A percentile compares a stretch with the other conserved stretches of the same genome.
These are phyloP conservation scores for Sebastes paucispinis DNA, from an alignment of 2,797 vertebrate species.

Conservation along the genomic window DNA sequence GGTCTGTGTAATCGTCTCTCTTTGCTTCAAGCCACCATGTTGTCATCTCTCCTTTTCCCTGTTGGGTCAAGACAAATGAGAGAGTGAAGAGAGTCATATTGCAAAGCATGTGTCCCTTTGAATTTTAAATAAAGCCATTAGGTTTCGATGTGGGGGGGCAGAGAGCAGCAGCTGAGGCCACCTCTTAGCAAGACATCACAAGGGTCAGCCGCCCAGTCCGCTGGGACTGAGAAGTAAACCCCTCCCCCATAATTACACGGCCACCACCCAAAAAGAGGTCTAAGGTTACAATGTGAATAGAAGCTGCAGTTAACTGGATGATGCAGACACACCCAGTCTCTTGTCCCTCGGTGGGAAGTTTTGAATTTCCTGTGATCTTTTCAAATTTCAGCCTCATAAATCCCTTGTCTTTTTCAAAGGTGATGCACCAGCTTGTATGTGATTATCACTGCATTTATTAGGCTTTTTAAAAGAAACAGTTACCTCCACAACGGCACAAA, in stretches of 20 bases:
- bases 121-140: constrained; percentile 75
- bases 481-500: not conserved
- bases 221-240: constrained; percentile 18
- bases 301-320: constrained; percentile 5
- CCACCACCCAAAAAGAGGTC: constrained; percentile 41
- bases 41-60: constrained; percentile 86
- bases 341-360: not conserved
- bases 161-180: constrained; percentile 70
- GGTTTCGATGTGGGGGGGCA: constrained; percentile 21
- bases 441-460: not conserved
- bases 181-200: constrained; percentile 53
- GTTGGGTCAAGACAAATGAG: constrained; percentile 29
- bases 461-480: not conserved
- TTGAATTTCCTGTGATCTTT: constrained; percentile 23
- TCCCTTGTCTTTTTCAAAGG: not conserved
- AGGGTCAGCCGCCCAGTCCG: constrained; percentile 23
- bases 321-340: constrained; percentile 27
- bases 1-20: constrained; percentile 46
- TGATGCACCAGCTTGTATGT: not conserved
- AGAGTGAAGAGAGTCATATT: constrained; percentile 35
- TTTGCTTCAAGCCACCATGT: constrained; percentile 85
- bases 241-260: constrained; percentile 37
- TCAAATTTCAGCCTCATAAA: constrained; percentile 20
- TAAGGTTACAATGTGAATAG: constrained; percentile 42
- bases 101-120: constrained; percentile 46